Percentiles rank a stretch among this genome's conserved stretches.
phyloP scores from a whole-genome alignment of 92 coral and sea anemone species.

The Chrysogorgia sp. region DNA sequence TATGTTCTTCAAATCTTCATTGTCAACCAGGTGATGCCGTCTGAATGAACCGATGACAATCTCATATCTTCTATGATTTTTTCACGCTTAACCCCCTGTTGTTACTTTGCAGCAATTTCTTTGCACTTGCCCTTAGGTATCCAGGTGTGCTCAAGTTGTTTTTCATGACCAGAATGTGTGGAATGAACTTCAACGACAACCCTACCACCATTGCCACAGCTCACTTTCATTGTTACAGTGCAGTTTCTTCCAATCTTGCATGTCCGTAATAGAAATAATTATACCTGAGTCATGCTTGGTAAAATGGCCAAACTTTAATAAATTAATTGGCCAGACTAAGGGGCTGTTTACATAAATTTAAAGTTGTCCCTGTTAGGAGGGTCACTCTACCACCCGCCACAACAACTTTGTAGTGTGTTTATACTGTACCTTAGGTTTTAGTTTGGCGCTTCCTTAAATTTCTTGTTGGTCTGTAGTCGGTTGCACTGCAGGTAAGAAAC shows the following conservation, averaged over 20 bases:
- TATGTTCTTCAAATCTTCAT: not conserved
- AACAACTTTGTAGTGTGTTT: conserved; percentile 1
- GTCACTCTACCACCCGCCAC: conserved; percentile 24
- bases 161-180: conserved; percentile 54
- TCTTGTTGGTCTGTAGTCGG: not conserved
- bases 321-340: conserved; percentile 38
- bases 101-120: conserved; percentile 64
- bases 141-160: conserved; percentile 43
- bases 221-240: conserved; percentile 43
- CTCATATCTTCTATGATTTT: conserved; percentile 48
- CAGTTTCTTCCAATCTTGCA: conserved; percentile 55
- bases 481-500: conserved; percentile 44
- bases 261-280: conserved; percentile 27
- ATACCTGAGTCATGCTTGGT: conserved; percentile 41
- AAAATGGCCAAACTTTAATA: conserved; percentile 44
- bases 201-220: not conserved
- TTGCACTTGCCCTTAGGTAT: conserved; percentile 38
- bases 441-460: not conserved
- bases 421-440: conserved; percentile 30
- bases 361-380: conserved; percentile 44
- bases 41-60: not conserved
- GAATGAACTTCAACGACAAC: conserved; percentile 31
- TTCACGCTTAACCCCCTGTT: conserved; percentile 57
- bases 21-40: not conserved
- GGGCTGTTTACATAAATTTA: no score